Percentiles rank a stretch among this genome's conserved stretches.
Evolutionary conservation across 2,797 vertebrate species (phyloP).

Genomic region (Harpagifer antarcticus): DNA sequence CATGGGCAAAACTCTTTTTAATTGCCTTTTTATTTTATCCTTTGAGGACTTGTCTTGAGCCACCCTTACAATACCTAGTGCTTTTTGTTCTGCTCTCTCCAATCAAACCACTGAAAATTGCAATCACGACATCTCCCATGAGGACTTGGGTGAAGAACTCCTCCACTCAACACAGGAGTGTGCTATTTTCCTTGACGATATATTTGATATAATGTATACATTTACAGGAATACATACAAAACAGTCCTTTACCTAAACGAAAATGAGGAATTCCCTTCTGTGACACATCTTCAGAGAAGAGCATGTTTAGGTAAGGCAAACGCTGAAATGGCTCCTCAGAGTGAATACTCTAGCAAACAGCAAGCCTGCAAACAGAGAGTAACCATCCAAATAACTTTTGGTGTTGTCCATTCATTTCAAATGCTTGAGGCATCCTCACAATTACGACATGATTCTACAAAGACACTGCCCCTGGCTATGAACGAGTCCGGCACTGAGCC

Average conservation of each 20-base stretch:
- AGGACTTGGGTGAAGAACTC: conserved; percentile 2
- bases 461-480: background rate
- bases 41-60: background rate
- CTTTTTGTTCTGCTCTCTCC: background rate
- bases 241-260: too few relatives aligned
- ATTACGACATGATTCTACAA: background rate
- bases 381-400: background rate
- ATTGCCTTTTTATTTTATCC: conserved; percentile 18
- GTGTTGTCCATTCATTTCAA: background rate
- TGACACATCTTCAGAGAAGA: too few relatives aligned
- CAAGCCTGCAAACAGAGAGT: conserved; percentile 3
- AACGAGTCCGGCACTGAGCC: background rate
- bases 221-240: too few relatives aligned
- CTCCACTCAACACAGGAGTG: background rate
- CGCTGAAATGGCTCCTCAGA: conserved; percentile 42
- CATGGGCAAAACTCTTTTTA: conserved; percentile 4
- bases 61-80: background rate
- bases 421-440: background rate
- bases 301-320: too few relatives aligned
- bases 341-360: conserved; percentile 34
- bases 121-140: background rate
- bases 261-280: too few relatives aligned
- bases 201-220: too few relatives aligned
- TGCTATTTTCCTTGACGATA: background rate
- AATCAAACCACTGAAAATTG: conserved; percentile 6